Base-by-base conservation (phyloP, 2,113 vertebrate genomes). In the Etheostoma spectabile region DNA sequence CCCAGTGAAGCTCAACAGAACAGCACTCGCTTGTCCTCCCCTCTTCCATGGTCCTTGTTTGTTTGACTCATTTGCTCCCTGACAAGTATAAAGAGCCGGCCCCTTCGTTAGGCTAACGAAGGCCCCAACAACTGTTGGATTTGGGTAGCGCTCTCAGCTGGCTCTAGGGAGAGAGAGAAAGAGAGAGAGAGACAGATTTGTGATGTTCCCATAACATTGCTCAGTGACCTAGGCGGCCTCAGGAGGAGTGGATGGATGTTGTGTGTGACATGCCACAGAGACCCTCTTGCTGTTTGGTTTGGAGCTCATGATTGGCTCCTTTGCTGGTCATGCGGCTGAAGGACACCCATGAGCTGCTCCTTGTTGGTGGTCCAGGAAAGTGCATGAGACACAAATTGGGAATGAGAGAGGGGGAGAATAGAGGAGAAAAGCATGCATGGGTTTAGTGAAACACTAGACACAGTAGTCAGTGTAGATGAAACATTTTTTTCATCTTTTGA, bases 21-120 rank as follows among this genome's bases (percentile, higher is more conserved):
- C 90, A 85, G 91, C 87, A 56, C 88, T 91, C n/a, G 88, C 90
- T 91, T 91, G 91, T 91, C 92, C 92, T 93, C 82, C 67, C 86
- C 80, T 91, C 88, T 86, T 87, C 77, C 85, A 84, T 88, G 84
- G 90, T 89, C 84, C 85, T 91, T 92, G 92, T 94, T 93, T 92
- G 90, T 93, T 94, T 93, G 91, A 93, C 88, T 93, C 89, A 94
- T 94, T 94, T 94, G 90, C 88, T 94, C 90, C 77, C 89, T 93
- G 93, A 94, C 93, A 92, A 89, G 91, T 88, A 93, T 90, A 91
- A 92, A 92, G 92, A 89, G 85, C 90, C 79, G 74, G 79, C 92
- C 93, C 89, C 91, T 90, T 95, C 89, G 88, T 94, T 93, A 94
- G 88, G 83, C 91, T 95, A 95, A 94, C 92, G 92, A 94, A 93